A percentile compares a stretch with the other conserved stretches of the same genome.
These are phyloP conservation scores for Oreohelix idahoensis DNA, from an alignment of 1,140 invertebrate genomes.

Conservation along the genomic window DNA sequence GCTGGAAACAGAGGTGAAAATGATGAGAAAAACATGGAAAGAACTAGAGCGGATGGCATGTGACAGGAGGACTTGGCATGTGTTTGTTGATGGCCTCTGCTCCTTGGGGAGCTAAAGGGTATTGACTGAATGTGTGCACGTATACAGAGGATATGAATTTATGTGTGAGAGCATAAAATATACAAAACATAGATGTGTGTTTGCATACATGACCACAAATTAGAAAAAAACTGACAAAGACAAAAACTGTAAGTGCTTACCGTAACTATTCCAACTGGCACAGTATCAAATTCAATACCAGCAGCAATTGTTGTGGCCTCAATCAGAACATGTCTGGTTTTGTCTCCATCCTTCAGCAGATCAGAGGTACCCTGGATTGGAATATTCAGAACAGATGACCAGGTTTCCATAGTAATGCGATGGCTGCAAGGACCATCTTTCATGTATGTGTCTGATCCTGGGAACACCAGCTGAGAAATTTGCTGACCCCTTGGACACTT, in stretches of 20 bases:
- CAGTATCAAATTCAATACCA: conserved; percentile 14
- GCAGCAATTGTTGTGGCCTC: conserved; percentile 32
- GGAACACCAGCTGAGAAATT: conserved; percentile 54
- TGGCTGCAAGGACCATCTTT: conserved; percentile 41
- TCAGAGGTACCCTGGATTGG: conserved; percentile 51
- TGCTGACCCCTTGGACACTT: conserved; percentile 48
- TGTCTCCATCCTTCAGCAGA: conserved; percentile 55
- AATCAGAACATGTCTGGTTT: conserved; percentile 44
- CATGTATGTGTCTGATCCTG: conserved; percentile 17
- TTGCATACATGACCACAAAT: too few species aligned
- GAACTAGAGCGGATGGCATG: too few species aligned
- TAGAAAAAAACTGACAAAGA: too few species aligned
- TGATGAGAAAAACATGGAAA: too few species aligned
- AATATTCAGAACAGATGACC: conserved; percentile 44
- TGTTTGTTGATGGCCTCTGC: too few species aligned
- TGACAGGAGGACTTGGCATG: too few species aligned
- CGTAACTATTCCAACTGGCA: conserved; percentile 43
- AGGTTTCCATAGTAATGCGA: conserved; percentile 45
- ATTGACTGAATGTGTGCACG: too few species aligned
- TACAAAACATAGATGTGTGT: too few species aligned
- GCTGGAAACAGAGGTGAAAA: too few species aligned
- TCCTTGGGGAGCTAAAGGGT: too few species aligned
- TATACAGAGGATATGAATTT: too few species aligned
- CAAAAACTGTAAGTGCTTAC: conserved; percentile 37
- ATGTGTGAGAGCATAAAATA: too few species aligned